Base-by-base conservation (phyloP, 2,797 vertebrate genomes). In the Cyclopterus lumpus region DNA sequence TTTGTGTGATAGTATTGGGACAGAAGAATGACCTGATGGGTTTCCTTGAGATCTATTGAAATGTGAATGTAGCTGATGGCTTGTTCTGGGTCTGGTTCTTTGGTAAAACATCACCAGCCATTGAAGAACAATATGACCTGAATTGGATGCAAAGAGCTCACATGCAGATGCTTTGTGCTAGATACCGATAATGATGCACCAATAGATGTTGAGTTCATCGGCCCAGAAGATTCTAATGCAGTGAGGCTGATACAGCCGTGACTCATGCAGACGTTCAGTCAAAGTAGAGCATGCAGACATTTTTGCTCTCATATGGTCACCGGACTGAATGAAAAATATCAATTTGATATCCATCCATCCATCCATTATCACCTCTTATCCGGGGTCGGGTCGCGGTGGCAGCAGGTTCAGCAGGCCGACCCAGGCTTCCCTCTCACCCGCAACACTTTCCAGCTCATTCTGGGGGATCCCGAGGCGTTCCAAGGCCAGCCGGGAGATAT, bases 1-100 rank as follows among this genome's bases (percentile, higher is more conserved):
- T 53, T 65, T 71, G 14, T 84, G 42, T 58, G 60, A 11, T 64
- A 63, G 5, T 2, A 61, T 8, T 67, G 42, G 55, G 42, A 71
- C 62, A 53, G 46, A 82, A 69, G 80, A 88, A 82, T 75, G 69
- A 73, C 24, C 61, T 84, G 64, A 79, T 78, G 34, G n/a, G 81
- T 89, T 80, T 83, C 80, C 86, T 88, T 86, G 72, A 70, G 51
- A 71, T 71, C 82, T 67, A 93, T 94, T 93, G 85, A 88, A 81
- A 92, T 93, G 87, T 87, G 91, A 92, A 93, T 89, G 59, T 32
- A 62, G 60, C 68, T 68, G 51, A 86, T 73, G 67, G 70, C 54
- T 81, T 85, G 75, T 75, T 69, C 30, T 24, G 64, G 38, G 55
- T 64, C 48, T 38, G 32, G 36, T 74, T 75, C 51, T 77, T 68